phyloP scores from a whole-genome alignment of 2,888 invertebrate species.

The Plusia festucae region DNA sequence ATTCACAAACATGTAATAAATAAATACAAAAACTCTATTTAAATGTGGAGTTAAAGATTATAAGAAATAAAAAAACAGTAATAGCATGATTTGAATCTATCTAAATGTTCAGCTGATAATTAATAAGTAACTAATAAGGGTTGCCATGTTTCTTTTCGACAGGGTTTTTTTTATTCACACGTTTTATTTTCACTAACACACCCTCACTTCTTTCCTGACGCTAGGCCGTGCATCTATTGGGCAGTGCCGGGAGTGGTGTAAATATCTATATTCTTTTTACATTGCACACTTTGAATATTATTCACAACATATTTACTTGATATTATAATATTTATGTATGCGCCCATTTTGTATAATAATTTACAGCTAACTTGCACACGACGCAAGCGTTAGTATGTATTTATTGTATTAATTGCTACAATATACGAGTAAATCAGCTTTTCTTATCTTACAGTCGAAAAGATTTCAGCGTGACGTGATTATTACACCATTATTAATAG shows the following conservation, averaged over 20 bases:
- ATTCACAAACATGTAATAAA: not conserved
- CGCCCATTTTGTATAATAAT: constrained; percentile 68
- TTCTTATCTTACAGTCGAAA: constrained; percentile 34
- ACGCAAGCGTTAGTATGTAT: constrained; percentile 46
- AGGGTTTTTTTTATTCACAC: constrained; percentile 27
- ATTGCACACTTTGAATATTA: constrained; percentile 83
- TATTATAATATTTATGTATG: constrained; percentile 59
- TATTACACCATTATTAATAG: too few species aligned
- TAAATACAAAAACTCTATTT: not conserved
- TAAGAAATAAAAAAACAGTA: constrained; percentile 5
- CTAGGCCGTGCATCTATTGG: constrained; percentile 98
- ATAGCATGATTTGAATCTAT: constrained; percentile 42
- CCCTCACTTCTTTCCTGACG: constrained; percentile 82
- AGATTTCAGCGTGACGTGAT: not conserved
- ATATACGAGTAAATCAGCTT: constrained; percentile 28
- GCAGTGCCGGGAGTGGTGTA: constrained; percentile 96
- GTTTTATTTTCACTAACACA: constrained; percentile 77
- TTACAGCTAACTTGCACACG: constrained; percentile 39
- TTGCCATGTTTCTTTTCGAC: constrained; percentile 15
- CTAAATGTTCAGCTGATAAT: constrained; percentile 21
- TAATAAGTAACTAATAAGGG: not conserved
- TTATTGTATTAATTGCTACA: constrained; percentile 16
- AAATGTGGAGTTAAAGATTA: not conserved
- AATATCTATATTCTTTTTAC: constrained; percentile 90
- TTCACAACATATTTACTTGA: constrained; percentile 55